Evolutionary conservation across 1,140 invertebrate genomes (phyloP).

Genomic region (Plectus sambesii): DNA sequence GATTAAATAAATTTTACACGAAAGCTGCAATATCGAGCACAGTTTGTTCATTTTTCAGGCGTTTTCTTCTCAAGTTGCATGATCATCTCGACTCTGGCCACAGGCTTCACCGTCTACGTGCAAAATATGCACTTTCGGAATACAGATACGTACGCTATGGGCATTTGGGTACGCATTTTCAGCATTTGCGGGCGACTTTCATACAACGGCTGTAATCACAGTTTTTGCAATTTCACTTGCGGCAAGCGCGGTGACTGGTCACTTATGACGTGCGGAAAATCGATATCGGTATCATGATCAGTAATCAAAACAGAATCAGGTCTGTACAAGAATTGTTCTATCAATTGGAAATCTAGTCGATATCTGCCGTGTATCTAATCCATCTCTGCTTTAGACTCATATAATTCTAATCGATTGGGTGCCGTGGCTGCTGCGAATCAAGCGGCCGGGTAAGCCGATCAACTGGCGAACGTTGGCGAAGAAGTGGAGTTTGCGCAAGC

Average conservation of each 20-base stretch:
- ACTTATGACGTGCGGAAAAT: too few species aligned
- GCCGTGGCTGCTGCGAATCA: constrained; percentile 29
- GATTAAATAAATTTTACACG: too few species aligned
- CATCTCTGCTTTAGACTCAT: constrained; percentile 36
- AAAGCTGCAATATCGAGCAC: too few species aligned
- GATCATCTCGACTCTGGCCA: constrained; percentile 31
- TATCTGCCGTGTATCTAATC: too few species aligned
- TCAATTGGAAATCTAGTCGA: too few species aligned
- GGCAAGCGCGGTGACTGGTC: constrained; percentile 3
- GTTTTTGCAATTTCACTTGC: not conserved
- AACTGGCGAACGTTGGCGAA: constrained; percentile 23
- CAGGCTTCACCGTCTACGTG: constrained; percentile 35
- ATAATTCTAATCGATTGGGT: constrained; percentile 31
- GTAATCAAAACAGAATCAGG: too few species aligned
- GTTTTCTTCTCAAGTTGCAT: constrained; percentile 35
- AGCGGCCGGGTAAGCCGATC: constrained; percentile 24
- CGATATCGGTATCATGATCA: not conserved
- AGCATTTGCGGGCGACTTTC: too few species aligned
- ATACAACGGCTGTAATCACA: not conserved
- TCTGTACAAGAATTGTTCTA: too few species aligned
- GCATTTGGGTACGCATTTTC: constrained; percentile 28
- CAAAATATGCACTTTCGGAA: constrained; percentile 32
- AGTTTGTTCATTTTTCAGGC: constrained; percentile 15
- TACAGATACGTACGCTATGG: constrained; percentile 25
- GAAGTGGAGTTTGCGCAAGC: constrained; percentile 20